phyloP scores from a whole-genome alignment of 2,888 invertebrate species.

The Actias luna region DNA sequence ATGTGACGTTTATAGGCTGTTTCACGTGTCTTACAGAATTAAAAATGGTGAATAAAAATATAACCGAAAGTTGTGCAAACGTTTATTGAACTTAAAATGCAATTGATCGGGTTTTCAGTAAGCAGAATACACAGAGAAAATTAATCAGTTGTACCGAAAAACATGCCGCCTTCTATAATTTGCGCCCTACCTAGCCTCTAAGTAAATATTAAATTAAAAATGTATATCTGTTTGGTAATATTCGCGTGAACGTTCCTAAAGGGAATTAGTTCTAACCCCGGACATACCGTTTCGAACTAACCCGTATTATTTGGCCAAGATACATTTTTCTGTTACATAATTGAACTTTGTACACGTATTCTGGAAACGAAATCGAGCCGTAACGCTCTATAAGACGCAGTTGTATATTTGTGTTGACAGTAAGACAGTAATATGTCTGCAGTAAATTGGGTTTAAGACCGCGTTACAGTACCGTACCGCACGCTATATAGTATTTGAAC shows the following conservation, averaged over 20 bases:
- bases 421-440: slow-evolving; percentile 29
- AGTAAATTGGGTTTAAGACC: slow-evolving; percentile 17
- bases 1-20: too few species aligned
- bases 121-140: too few species aligned
- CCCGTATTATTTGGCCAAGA: not conserved
- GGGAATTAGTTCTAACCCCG: slow-evolving; percentile 7
- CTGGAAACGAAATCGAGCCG: not conserved
- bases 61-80: too few species aligned
- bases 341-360: not conserved
- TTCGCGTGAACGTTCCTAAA: not conserved
- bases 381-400: not conserved
- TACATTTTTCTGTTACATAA: not conserved
- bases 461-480: not conserved
- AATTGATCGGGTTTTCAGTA: too few species aligned
- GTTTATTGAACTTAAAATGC: too few species aligned
- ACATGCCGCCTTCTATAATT: too few species aligned
- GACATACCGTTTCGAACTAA: not conserved
- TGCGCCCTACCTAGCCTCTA: too few species aligned
- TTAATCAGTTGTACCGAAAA: too few species aligned
- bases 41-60: too few species aligned
- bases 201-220: not conserved
- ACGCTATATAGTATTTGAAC: not conserved
- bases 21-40: too few species aligned
- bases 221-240: not conserved
- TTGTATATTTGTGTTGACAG: slow-evolving; percentile 23